A percentile compares a stretch with the other conserved stretches of the same genome.
These are phyloP conservation scores for Drosophila neonasuta DNA, from an alignment of 2,888 invertebrate genomes.

Conservation along the genomic window DNA sequence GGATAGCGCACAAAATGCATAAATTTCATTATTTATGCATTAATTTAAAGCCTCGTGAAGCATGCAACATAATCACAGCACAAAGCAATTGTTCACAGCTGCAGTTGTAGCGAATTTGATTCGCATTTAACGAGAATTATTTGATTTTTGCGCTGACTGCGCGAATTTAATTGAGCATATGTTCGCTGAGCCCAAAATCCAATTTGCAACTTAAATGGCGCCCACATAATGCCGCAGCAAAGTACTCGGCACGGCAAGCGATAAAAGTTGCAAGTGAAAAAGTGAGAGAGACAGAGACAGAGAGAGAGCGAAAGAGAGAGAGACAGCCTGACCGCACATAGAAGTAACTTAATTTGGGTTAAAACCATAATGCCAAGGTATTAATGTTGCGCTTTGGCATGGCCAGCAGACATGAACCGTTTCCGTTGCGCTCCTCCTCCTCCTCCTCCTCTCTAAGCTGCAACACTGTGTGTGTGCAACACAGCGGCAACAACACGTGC, in stretches of 20 bases:
- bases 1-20: slow-evolving; percentile 27
- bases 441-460: slow-evolving; percentile 4
- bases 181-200: slow-evolving; percentile 39
- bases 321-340: neutral
- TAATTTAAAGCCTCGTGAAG: slow-evolving; percentile 31
- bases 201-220: slow-evolving; percentile 52
- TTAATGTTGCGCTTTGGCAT: slow-evolving; percentile 57
- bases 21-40: slow-evolving; percentile 48
- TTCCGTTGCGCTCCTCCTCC: slow-evolving; percentile 3
- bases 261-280: neutral
- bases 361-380: slow-evolving; percentile 65
- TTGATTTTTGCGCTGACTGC: slow-evolving; percentile 40
- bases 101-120: slow-evolving; percentile 4
- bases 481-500: slow-evolving; percentile 17
- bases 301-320: neutral
- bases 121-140: slow-evolving; percentile 38
- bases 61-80: slow-evolving; percentile 54
- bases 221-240: slow-evolving; percentile 38
- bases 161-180: slow-evolving; percentile 49
- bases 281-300: neutral
- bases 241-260: slow-evolving; percentile 22
- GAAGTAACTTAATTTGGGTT: slow-evolving; percentile 62
- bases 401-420: slow-evolving; percentile 39
- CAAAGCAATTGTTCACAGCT: slow-evolving; percentile 14
- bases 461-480: slow-evolving; percentile 9